phyloP scores from a whole-genome alignment of 1,140 invertebrate species.

The Cryptotermes secundus region DNA sequence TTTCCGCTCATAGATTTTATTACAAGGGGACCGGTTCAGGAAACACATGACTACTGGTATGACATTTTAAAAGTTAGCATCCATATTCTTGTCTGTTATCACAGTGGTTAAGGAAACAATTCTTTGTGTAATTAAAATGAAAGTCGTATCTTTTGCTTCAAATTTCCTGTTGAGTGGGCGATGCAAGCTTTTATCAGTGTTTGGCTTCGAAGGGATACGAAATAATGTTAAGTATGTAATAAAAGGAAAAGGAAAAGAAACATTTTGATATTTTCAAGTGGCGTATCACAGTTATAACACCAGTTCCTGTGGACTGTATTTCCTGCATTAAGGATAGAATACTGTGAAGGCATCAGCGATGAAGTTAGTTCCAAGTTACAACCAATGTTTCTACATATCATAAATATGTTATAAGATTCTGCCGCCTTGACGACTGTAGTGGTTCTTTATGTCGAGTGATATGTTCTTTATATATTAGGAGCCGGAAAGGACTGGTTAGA shows the following conservation, averaged over 20 bases:
- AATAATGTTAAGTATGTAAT: not conserved
- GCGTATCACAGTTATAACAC: not conserved
- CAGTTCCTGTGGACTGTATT: not conserved
- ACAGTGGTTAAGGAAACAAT: not conserved
- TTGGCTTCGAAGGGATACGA: not conserved
- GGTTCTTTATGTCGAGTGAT: too few species aligned
- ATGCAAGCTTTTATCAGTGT: not conserved
- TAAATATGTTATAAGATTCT: not conserved
- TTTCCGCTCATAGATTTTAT: too few species aligned
- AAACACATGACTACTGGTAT: not conserved
- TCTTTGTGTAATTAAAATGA: not conserved
- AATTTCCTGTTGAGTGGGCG: conserved; percentile 4
- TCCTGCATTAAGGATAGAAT: not conserved
- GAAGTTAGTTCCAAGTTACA: not conserved
- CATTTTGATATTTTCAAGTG: not conserved
- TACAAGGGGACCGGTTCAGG: too few species aligned
- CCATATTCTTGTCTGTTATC: not conserved
- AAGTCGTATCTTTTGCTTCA: conserved; percentile 5
- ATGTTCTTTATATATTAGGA: too few species aligned
- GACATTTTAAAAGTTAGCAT: not conserved
- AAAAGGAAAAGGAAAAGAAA: not conserved
- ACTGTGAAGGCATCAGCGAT: not conserved
- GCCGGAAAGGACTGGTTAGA: too few species aligned
- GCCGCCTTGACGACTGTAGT: too few species aligned
- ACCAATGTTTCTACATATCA: not conserved